A percentile compares a stretch with the other conserved stretches of the same genome.
Conservation (phyloP, 2,797 vertebrate species). For the Pangasius macronema region DNA sequence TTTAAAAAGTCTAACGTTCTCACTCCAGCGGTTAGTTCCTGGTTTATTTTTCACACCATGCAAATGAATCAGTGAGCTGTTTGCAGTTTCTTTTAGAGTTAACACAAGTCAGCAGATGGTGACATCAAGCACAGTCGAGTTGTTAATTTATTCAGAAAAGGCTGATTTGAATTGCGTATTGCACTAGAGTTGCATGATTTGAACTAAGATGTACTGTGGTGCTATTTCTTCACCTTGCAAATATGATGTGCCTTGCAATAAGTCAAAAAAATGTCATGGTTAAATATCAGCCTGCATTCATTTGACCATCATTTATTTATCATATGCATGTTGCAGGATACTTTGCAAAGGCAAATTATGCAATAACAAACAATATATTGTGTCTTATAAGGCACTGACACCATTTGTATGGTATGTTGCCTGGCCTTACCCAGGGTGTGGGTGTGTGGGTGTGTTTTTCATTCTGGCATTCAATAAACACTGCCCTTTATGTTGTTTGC, state of each 20-base stretch:
- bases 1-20: background rate
- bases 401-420: slow-evolving; percentile 28
- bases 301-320: too few relatives aligned
- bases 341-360: background rate
- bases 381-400: background rate
- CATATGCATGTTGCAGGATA: background rate
- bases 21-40: background rate
- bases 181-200: background rate
- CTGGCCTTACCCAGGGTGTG: slow-evolving; percentile 24
- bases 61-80: background rate
- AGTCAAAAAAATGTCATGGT: background rate
- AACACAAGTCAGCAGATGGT: background rate
- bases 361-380: background rate
- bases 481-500: slow-evolving; percentile 59
- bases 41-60: background rate
- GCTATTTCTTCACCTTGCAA: background rate
- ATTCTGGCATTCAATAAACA: slow-evolving; percentile 60
- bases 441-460: slow-evolving; percentile 35
- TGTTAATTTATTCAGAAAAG: background rate
- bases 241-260: background rate
- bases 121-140: background rate
- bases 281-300: background rate
- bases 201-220: background rate
- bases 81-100: background rate
- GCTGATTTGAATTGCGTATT: background rate